Conservation (phyloP, 2,888 invertebrate genomes). For the Eilema sororculum region DNA sequence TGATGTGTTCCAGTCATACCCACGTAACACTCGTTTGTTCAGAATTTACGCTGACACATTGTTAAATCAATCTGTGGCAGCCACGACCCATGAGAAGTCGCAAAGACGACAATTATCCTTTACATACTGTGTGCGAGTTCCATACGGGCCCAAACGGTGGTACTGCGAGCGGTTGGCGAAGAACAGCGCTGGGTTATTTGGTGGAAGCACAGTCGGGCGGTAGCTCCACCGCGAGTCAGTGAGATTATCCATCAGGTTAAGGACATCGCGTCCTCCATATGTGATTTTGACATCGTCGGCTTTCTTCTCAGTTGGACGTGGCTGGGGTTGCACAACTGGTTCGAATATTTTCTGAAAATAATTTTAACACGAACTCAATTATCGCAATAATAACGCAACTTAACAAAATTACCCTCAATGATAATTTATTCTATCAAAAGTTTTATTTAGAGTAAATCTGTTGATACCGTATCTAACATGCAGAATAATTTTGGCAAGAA, state of each 20-base stretch:
- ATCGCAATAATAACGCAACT: conserved; percentile 14
- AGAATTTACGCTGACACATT: conserved; percentile 64
- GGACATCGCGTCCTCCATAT: conserved; percentile 86
- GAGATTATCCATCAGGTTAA: conserved; percentile 87
- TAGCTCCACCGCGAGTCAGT: conserved; percentile 86
- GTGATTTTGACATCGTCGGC: conserved; percentile 76
- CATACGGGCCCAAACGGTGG: conserved; percentile 86
- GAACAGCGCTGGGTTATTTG: conserved; percentile 86
- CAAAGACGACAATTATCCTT: conserved; percentile 84
- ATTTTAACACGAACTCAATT: conserved; percentile 24
- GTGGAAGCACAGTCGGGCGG: conserved; percentile 85
- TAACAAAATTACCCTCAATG: conserved; percentile 14
- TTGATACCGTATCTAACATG: conserved; percentile 12
- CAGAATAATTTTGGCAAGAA: conserved; percentile 46
- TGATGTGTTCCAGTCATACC: conserved; percentile 80
- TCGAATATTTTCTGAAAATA: conserved; percentile 82
- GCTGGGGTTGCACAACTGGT: conserved; percentile 78
- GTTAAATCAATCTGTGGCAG: conserved; percentile 80
- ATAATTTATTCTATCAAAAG: conserved; percentile 7
- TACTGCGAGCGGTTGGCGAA: conserved; percentile 89
- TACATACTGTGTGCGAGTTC: conserved; percentile 87
- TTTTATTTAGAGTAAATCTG: conserved; percentile 11
- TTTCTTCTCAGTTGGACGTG: conserved; percentile 76
- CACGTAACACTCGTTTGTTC: conserved; percentile 74
- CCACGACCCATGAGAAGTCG: conserved; percentile 83